Percentiles rank a stretch among this genome's conserved stretches.
Conservation (phyloP, 2,113 vertebrate genomes). For the Collichthys lucidus region DNA sequence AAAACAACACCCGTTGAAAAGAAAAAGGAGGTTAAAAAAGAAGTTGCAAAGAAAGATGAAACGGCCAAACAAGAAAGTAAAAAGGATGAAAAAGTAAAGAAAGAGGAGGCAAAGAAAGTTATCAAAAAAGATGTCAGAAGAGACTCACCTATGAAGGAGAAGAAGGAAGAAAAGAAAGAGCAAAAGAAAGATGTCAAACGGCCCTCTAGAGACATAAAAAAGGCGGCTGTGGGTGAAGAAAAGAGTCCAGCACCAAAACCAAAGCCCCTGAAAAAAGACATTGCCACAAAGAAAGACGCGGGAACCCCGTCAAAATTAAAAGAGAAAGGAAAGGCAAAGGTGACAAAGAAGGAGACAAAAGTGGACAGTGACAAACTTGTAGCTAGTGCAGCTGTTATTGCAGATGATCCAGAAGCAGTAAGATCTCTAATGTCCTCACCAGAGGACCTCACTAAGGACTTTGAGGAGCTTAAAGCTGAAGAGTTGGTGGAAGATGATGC, state of each 20-base stretch:
- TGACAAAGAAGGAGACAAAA: conserved; percentile 88
- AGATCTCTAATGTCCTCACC: conserved; percentile 95
- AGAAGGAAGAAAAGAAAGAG: conserved; percentile 92
- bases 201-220: conserved; percentile 89
- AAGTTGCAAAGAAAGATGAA: conserved; percentile 85
- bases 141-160: conserved; percentile 86
- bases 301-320: conserved; percentile 86
- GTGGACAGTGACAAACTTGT: conserved; percentile 72
- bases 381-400: conserved; percentile 59
- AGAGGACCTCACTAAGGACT: conserved; percentile 96
- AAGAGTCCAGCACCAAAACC: conserved; percentile 89
- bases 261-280: conserved; percentile 91
- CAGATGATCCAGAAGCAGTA: conserved; percentile 86
- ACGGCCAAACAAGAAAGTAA: conserved; percentile 86
- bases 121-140: conserved; percentile 87
- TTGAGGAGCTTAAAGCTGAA: conserved; percentile 92
- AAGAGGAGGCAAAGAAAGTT: conserved; percentile 89
- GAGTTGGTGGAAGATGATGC: conserved; percentile 85
- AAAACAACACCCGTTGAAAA: conserved; percentile 87
- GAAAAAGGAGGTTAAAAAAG: conserved; percentile 87
- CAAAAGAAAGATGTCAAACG: conserved; percentile 89
- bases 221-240: conserved; percentile 80
- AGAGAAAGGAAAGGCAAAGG: conserved; percentile 90
- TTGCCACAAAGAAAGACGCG: conserved; percentile 86
- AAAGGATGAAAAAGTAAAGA: conserved; percentile 89